A percentile compares a stretch with the other conserved stretches of the same genome.
Evolutionary conservation across 92 coral and sea anemone genomes (phyloP).

Genomic region (Porites divaricata): DNA sequence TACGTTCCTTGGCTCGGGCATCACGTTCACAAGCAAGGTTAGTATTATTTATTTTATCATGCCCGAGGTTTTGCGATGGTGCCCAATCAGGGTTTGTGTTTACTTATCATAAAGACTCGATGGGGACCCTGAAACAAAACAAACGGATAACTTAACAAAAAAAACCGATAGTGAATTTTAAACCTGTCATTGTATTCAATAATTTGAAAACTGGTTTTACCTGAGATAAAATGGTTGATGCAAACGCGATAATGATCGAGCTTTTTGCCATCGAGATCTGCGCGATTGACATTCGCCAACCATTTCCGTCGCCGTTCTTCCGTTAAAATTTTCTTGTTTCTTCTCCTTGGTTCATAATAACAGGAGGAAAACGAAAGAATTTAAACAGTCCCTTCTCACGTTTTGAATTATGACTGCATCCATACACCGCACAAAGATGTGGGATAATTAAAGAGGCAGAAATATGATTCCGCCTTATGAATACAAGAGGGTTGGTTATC

Average conservation of each 20-base stretch:
- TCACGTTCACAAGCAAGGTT: slow-evolving; percentile 8
- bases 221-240: no score
- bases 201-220: no score
- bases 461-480: no score
- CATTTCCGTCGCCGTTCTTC: no score
- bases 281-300: no score
- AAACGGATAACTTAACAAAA: no score
- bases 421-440: slow-evolving; percentile 58
- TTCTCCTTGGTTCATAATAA: slow-evolving; percentile 43
- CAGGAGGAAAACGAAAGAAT: slow-evolving; percentile 46
- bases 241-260: no score
- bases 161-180: slow-evolving; percentile 37
- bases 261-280: no score
- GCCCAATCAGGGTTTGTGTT: slow-evolving; percentile 63
- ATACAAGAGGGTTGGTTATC: no score
- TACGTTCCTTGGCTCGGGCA: slow-evolving; percentile 28
- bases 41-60: slow-evolving; percentile 41
- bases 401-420: slow-evolving; percentile 46
- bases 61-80: slow-evolving; percentile 54
- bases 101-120: slow-evolving; percentile 43
- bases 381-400: slow-evolving; percentile 31
- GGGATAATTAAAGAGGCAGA: slow-evolving; percentile 27
- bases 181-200: slow-evolving; percentile 33
- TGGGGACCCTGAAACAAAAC: slow-evolving; percentile 34
- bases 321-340: slow-evolving; percentile 36